Evolutionary conservation across 2,113 vertebrate genomes (phyloP).

Genomic region (Hippocampus mohnikei): DNA sequence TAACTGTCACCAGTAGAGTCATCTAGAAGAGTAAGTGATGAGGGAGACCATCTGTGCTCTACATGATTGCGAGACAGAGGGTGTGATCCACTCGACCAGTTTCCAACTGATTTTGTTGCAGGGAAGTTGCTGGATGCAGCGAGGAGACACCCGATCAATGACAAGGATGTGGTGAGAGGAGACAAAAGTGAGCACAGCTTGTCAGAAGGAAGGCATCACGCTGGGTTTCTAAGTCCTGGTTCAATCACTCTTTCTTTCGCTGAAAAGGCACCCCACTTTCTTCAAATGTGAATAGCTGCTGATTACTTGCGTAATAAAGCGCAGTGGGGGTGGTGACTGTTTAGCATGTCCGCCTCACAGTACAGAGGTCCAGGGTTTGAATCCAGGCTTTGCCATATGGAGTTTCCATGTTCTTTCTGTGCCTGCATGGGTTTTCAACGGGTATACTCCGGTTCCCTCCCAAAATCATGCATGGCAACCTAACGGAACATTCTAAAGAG

Average conservation of each 20-base stretch:
- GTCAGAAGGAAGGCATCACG: slow-evolving; percentile 28
- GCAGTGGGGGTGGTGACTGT: background rate
- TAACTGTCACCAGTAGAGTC: background rate
- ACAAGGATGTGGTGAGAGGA: slow-evolving; percentile 26
- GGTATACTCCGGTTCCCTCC: too few relatives aligned
- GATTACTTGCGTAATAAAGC: slow-evolving; percentile 57
- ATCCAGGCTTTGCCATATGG: too few relatives aligned
- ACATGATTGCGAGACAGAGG: slow-evolving; percentile 39
- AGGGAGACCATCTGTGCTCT: slow-evolving; percentile 7
- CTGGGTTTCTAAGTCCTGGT: slow-evolving; percentile 37
- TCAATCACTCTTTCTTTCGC: slow-evolving; percentile 34
- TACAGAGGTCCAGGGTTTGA: too few relatives aligned
- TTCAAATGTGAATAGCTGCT: slow-evolving; percentile 54
- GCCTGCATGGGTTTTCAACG: too few relatives aligned
- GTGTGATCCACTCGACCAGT: slow-evolving; percentile 44
- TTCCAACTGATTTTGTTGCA: slow-evolving; percentile 31
- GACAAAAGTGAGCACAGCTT: slow-evolving; percentile 43
- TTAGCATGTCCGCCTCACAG: too few relatives aligned
- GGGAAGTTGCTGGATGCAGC: slow-evolving; percentile 4
- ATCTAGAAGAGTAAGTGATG: slow-evolving; percentile 21
- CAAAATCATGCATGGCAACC: too few relatives aligned
- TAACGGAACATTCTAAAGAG: too few relatives aligned
- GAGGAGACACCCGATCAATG: slow-evolving; percentile 39
- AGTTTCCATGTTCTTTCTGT: too few relatives aligned
- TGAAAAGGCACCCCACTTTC: slow-evolving; percentile 28